Conservation (phyloP, 2,888 invertebrate genomes). For the Ochlodes sylvanus region DNA sequence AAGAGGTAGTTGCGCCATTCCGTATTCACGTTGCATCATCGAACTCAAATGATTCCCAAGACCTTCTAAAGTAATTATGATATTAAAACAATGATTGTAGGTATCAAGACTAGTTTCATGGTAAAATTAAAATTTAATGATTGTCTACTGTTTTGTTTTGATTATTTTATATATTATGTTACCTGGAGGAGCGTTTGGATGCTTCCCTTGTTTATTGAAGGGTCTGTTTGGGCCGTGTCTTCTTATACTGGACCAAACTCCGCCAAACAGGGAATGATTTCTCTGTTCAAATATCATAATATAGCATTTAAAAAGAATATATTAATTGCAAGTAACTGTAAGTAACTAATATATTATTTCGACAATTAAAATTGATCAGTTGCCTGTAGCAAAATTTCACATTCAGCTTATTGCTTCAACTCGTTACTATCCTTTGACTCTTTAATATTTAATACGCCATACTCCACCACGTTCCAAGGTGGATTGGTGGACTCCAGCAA, state of each 20-base stretch:
- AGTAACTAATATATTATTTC: too few relatives aligned
- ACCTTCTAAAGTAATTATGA: conserved; percentile 56
- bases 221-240: conserved; percentile 86
- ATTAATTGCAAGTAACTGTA: too few relatives aligned
- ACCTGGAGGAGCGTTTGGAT: conserved; percentile 68
- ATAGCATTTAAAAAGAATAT: background rate
- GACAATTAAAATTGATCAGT: too few relatives aligned
- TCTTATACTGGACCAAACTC: conserved; percentile 97
- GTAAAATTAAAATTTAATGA: too few relatives aligned
- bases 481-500: too few relatives aligned
- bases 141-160: too few relatives aligned
- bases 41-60: conserved; percentile 80
- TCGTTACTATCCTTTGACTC: too few relatives aligned
- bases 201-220: conserved; percentile 69
- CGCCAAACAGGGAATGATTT: conserved; percentile 98
- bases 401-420: too few relatives aligned
- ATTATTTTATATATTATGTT: conserved; percentile 27
- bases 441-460: too few relatives aligned
- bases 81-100: background rate
- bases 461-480: too few relatives aligned
- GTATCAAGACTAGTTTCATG: too few relatives aligned
- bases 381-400: too few relatives aligned
- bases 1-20: conserved; percentile 67
- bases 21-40: conserved; percentile 82
- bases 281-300: conserved; percentile 84